Evolutionary conservation across 2,888 invertebrate genomes (phyloP), one percentile per base, ranked within the genome.

Genomic region (Sipha maydis): DNA sequence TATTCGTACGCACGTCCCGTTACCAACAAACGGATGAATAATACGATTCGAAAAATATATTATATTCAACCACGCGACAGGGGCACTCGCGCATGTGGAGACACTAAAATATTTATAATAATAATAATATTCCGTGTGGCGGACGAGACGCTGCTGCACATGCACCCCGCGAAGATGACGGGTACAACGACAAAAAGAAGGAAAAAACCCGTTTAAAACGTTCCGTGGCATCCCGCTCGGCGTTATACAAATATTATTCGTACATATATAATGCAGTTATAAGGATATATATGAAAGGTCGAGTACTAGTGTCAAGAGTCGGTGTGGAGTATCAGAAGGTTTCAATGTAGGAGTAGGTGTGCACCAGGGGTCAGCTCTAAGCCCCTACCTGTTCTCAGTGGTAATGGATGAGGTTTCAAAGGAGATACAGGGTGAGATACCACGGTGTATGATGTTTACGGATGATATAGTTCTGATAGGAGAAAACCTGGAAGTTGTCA

Each of bases 101-200:
- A 48, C 48, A 48, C 48, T 48, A 48, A 14, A 48, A 48, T 48
- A 61, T 61, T 61, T 61, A 21, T 61, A 5, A 25, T 61, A 25
- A 61, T 48, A 48, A 48, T 14, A 48, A 48, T 48, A 48, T 48
- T 14, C 11, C 48, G 48, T 69, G 41, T 2, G 28, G 82, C 14
- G 25, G 48, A 54, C 31, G 38, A 71, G 31, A 71, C 71, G 25
- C 28, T 11, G 17, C 25, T 21, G 31, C 31, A 73, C 31, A 54
- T 54, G 73, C 83, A 54, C 83, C 83, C 83, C 83, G 83, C 34
- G 54, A 84, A 19, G 83, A 83, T 56, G 83, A 69, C 54, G 54
- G 54, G 54, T 4, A 56, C 28, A 4, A 75, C 83, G 17, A 78
- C 54, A n/a, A 48, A 48, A 54, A 54, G 54, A 54, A 14, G 54